Evolutionary conservation across 1,140 invertebrate species (phyloP), one percentile per base, ranked within the genome.

Genomic region (Lasioglossum albipes): DNA sequence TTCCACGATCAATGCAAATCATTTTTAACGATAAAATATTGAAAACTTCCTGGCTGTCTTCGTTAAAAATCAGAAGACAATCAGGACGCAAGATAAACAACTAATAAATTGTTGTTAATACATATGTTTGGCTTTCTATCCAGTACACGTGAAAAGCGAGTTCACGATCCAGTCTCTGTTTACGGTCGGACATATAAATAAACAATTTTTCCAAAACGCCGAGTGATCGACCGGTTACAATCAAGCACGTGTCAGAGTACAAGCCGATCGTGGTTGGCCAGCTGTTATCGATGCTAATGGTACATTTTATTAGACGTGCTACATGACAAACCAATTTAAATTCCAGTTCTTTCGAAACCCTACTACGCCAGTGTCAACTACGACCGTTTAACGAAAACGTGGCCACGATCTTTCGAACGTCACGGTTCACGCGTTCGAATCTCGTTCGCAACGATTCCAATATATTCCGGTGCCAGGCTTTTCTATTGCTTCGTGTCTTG

Each of bases 381-480:
- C 41, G 22, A 42, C 42, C 57, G 31, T 42, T 73, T 12, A 27
- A 45, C 7, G 45, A 54, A 27, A 7, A 20, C 1, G n/a, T 27
- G 45, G 16, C 36, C 18, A 6, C 4, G 1, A 18, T 36, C 20
- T 62, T 70, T 71, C 31, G 13, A 70, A 4, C 67, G 57, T 77
- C 57, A 71, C 73, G 73, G 45, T 57, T 45, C 49, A 13, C 27
- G 73, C 41, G 27, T 62, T n/a, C 16, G 22, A 13, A 70, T 77
- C 67, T 62, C 42, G 67, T 77, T 71, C 31, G 66, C 54, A 62
- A 18, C 49, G 45, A 75, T 42, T 66, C 64, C 41, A 42, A 22
- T 62, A 41, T 62, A 41, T 16, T 5, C 7, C 12, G 3, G 36
- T 36, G 57, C 45, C 13, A 75, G 13, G 2, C 18, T 18, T 64